These are phyloP conservation scores for Dorcus hopei DNA, from an alignment of 2,888 invertebrate genomes.

Conservation along the genomic window DNA sequence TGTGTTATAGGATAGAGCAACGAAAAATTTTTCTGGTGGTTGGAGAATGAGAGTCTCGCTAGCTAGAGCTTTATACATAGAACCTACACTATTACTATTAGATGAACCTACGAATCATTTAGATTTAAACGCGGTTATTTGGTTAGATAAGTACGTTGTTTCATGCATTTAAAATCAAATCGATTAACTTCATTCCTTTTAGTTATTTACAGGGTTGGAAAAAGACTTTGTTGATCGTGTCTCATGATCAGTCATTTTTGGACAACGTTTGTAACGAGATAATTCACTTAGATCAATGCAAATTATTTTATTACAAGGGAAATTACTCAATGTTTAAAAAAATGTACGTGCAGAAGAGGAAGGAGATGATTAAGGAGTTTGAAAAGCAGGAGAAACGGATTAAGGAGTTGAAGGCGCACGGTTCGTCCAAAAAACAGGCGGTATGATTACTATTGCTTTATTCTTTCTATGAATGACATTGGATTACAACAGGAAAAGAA, in stretches of 20 bases:
- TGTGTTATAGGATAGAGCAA: slow-evolving; percentile 64
- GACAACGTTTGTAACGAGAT: slow-evolving; percentile 99
- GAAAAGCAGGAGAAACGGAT: slow-evolving; percentile 97
- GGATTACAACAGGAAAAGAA: slow-evolving; percentile 69
- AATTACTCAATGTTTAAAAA: slow-evolving; percentile 98
- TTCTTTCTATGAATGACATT: background rate
- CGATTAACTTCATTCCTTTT: slow-evolving; percentile 33
- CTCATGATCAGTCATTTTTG: slow-evolving; percentile 99
- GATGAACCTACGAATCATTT: slow-evolving; percentile 99
- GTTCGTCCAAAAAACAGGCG: slow-evolving; percentile 93
- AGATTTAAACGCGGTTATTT: slow-evolving; percentile 98
- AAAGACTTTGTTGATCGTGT: slow-evolving; percentile 95
- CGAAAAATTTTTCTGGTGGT: slow-evolving; percentile 88
- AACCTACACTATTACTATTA: slow-evolving; percentile 93
- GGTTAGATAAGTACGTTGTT: slow-evolving; percentile 89
- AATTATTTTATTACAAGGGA: slow-evolving; percentile 95
- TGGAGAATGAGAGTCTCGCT: slow-evolving; percentile 99
- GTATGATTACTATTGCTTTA: slow-evolving; percentile 44
- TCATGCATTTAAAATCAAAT: slow-evolving; percentile 1
- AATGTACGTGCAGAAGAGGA: slow-evolving; percentile 94
- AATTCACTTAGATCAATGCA: slow-evolving; percentile 92
- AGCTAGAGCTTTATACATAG: slow-evolving; percentile 93
- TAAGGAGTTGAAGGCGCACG: slow-evolving; percentile 92
- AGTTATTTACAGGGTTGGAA: slow-evolving; percentile 98
- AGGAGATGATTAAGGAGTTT: slow-evolving; percentile 94